phyloP scores from a whole-genome alignment of 1,140 invertebrate species.

The Drosophila murphyi region DNA sequence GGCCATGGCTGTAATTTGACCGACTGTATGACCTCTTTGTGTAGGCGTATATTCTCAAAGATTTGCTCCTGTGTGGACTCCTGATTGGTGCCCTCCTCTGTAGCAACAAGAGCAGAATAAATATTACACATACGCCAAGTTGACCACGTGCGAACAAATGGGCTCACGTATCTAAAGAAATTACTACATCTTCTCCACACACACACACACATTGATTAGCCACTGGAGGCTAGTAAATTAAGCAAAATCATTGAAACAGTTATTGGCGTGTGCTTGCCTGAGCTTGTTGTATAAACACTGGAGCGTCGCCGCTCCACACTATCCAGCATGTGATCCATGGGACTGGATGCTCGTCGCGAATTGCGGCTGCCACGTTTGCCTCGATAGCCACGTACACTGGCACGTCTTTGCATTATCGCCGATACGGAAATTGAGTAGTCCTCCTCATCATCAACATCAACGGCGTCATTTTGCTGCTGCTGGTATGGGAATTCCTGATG shows the following conservation, averaged over 20 bases:
- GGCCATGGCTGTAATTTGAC: conserved; percentile 95
- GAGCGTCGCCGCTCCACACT: conserved; percentile 87
- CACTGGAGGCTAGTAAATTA: conserved; percentile 56
- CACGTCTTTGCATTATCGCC: conserved; percentile 91
- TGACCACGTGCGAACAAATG: conserved; percentile 51
- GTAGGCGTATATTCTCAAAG: conserved; percentile 95
- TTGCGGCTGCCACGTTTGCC: conserved; percentile 85
- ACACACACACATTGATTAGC: conserved; percentile 30
- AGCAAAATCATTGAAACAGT: conserved; percentile 55
- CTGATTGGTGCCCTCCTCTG: conserved; percentile 88
- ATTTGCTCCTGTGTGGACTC: conserved; percentile 92
- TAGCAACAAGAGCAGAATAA: conserved; percentile 30
- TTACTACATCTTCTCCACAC: conserved; percentile 58
- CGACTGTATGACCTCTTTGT: conserved; percentile 96
- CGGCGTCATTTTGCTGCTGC: conserved; percentile 50
- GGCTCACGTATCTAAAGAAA: conserved; percentile 67
- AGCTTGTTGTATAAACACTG: conserved; percentile 93
- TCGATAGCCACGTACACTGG: conserved; percentile 88
- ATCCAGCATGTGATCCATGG: conserved; percentile 86
- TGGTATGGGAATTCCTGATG: conserved; percentile 17
- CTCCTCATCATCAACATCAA: conserved; percentile 87
- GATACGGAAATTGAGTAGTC: conserved; percentile 93
- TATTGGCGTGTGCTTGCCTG: conserved; percentile 88
- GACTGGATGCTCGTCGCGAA: conserved; percentile 88
- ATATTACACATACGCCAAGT: conserved; percentile 71